A percentile compares a stretch with the other conserved stretches of the same genome.
These are phyloP conservation scores for Sceliomorpha sp. DNA, from an alignment of 2,888 invertebrate species.

Conservation along the genomic window DNA sequence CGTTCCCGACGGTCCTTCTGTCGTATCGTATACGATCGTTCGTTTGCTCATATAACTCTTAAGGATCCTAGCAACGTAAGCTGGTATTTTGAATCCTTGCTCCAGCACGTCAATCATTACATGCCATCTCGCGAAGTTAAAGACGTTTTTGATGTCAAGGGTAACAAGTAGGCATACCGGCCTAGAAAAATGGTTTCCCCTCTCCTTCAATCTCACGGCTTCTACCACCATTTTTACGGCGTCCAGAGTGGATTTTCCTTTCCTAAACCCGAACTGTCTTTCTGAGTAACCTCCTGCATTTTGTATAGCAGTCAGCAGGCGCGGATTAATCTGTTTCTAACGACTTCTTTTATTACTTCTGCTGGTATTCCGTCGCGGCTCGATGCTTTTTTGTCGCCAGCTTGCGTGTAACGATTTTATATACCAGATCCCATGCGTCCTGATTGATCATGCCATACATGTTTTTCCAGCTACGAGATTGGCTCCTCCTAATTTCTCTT, in stretches of 20 bases:
- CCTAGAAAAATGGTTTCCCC: neutral
- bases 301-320: slow-evolving; percentile 54
- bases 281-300: slow-evolving; percentile 20
- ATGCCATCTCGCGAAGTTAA: slow-evolving; percentile 49
- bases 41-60: slow-evolving; percentile 45
- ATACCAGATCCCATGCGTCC: too few species aligned
- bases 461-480: too few species aligned
- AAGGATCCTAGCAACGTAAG: slow-evolving; percentile 53
- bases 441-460: too few species aligned
- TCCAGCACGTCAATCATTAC: slow-evolving; percentile 46
- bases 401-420: too few species aligned
- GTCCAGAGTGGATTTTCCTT: slow-evolving; percentile 47
- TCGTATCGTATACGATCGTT: slow-evolving; percentile 36
- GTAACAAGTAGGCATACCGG: neutral
- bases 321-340: slow-evolving; percentile 50
- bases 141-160: slow-evolving; percentile 35
- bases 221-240: slow-evolving; percentile 37
- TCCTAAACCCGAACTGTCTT: slow-evolving; percentile 37
- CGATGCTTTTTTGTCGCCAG: too few species aligned
- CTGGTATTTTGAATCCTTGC: slow-evolving; percentile 49
- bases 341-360: too few species aligned
- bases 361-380: too few species aligned
- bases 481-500: too few species aligned
- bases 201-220: neutral
- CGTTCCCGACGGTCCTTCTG: slow-evolving; percentile 44